phyloP scores from a whole-genome alignment of 1,140 invertebrate species.

The Plutomurus gul region DNA sequence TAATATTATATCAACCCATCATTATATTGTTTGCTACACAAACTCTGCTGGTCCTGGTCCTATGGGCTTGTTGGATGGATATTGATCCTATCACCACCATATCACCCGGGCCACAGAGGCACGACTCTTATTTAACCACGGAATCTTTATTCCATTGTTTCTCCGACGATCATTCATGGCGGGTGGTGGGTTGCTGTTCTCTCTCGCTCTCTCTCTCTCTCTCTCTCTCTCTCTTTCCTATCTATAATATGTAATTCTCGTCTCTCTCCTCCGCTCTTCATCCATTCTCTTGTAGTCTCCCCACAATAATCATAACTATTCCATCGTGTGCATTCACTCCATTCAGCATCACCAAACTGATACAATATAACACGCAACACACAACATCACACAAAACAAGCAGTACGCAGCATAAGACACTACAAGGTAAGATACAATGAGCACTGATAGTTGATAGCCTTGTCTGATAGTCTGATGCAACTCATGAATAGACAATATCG shows the following conservation, averaged over 20 bases:
- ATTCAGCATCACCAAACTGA: background rate
- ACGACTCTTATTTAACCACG: constrained; percentile 28
- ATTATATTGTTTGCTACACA: constrained; percentile 46
- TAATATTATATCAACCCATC: constrained; percentile 40
- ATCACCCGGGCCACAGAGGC: constrained; percentile 27
- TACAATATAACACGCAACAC: constrained; percentile 4
- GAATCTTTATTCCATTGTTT: constrained; percentile 42
- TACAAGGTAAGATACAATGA: background rate
- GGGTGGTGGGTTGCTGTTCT: constrained; percentile 7
- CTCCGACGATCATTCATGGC: constrained; percentile 32
- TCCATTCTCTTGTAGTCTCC: too few relatives aligned
- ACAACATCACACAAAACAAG: background rate
- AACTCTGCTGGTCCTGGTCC: constrained; percentile 36
- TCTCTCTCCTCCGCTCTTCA: background rate
- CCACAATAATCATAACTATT: constrained; percentile 14
- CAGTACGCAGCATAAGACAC: background rate
- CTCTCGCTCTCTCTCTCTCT: background rate
- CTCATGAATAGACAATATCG: constrained; percentile 35
- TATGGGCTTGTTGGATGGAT: constrained; percentile 4
- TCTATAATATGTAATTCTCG: background rate
- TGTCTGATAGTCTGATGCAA: constrained; percentile 29
- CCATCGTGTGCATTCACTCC: background rate
- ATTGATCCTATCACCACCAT: constrained; percentile 39
- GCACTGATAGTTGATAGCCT: constrained; percentile 22
- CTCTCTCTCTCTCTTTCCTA: background rate